Evolutionary conservation across 2,113 vertebrate genomes (phyloP).

Genomic region (Otolemur garnettii): DNA sequence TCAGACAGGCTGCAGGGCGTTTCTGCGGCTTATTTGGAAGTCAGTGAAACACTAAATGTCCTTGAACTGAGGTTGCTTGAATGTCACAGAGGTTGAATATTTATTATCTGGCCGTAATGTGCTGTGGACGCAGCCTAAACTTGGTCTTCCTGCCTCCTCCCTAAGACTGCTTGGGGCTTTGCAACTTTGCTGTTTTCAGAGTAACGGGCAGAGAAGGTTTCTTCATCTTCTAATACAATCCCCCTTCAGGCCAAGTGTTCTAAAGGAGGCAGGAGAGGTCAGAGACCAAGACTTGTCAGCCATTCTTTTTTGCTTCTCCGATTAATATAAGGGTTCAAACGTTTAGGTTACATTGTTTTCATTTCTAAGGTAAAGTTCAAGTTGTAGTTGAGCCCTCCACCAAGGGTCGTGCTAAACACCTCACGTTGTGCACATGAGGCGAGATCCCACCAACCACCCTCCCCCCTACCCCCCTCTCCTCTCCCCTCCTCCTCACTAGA

Average conservation of each 20-base stretch:
- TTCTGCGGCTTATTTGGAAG: constrained; percentile 9
- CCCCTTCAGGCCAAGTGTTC: not conserved
- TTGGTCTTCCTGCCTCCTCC: not conserved
- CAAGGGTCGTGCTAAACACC: too few relatives aligned
- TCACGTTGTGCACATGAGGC: too few relatives aligned
- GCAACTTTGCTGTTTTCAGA: not conserved
- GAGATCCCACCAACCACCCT: too few relatives aligned
- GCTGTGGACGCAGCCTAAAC: not conserved
- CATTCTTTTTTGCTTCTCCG: not conserved
- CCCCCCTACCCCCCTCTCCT: too few relatives aligned
- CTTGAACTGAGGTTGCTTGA: not conserved
- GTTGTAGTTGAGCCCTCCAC: too few relatives aligned
- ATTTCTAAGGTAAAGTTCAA: too few relatives aligned
- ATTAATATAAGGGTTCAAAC: too few relatives aligned
- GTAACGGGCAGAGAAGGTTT: not conserved
- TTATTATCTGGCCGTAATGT: constrained; percentile 14
- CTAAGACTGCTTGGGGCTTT: not conserved
- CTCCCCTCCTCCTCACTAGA: too few relatives aligned
- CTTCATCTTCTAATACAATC: constrained; percentile 41
- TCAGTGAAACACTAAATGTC: not conserved
- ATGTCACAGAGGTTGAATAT: constrained; percentile 6
- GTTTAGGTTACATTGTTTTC: too few relatives aligned
- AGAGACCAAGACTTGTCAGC: not conserved
- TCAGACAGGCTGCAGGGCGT: not conserved
- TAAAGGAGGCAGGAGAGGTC: not conserved